Base-by-base conservation (phyloP, 2,888 invertebrate genomes). In the Sphaerophoria rueppellii region DNA sequence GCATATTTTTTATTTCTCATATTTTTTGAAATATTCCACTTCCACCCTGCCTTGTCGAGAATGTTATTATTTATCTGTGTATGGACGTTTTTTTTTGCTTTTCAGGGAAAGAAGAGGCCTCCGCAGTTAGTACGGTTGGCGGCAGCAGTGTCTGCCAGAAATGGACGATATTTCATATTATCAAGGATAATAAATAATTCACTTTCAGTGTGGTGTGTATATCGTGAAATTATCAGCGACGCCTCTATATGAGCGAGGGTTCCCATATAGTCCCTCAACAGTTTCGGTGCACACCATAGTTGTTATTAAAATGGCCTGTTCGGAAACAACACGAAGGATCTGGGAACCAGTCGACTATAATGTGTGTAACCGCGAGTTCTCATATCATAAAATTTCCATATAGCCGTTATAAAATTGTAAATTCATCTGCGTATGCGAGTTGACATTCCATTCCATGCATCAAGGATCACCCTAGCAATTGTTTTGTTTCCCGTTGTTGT, bases 141-240 rank as follows among this genome's bases (percentile, higher is more conserved):
- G 55, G 79, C 46, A 74, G 61, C 63, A 67, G n/a, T 67, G 70
- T 70, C 63, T 80, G 63, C 63, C 75, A 80, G 69, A 63, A 71
- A 76, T 43, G 65, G 43, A 58, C 71, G 58, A 81, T 81, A 71
- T 81, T 71, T 81, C 81, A 81, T 81, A 71, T 40, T 76, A 81
- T 76, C 76, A 81, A 67, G 76, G 81, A 76, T 81, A 81, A 81
- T 81, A 81, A 81, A 81, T 81, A 81, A 76, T 76, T 81, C 76
- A 71, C 71, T 57, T 80, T 75, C 80, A 65, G 70, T 55, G 63
- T 50, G 63, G 57, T 40, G 37, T 67, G 40, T 70, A 60, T 70
- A 75, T 63, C 63, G 69, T 46, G 67, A 75, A 69, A 80, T 70
- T 80, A 80, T 75, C 73, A 69, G 60, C 79, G 54, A 73, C 61